phyloP scores from a whole-genome alignment of 2,888 invertebrate genomes.

The Quadroppia sp. region DNA sequence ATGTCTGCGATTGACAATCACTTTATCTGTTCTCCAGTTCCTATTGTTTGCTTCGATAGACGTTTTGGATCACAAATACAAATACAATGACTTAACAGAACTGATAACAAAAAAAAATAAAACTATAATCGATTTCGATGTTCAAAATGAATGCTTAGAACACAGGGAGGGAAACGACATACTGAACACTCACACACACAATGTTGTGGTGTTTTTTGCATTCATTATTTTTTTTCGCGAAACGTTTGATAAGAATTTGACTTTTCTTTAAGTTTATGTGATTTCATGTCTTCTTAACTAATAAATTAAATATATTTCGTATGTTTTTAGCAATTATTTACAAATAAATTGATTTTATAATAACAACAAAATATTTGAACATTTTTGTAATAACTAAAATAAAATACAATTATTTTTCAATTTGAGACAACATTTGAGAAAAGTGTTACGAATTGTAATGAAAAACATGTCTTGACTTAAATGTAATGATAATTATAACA shows the following conservation, averaged over 20 bases:
- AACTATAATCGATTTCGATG: background rate
- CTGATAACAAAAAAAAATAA: constrained; percentile 19
- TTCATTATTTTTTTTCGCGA: background rate
- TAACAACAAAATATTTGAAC: no score
- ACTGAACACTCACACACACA: background rate
- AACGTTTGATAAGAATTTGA: background rate
- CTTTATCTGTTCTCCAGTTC: constrained; percentile 31
- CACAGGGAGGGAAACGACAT: background rate
- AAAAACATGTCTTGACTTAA: background rate
- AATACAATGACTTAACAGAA: constrained; percentile 32
- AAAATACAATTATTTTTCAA: no score
- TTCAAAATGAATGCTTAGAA: background rate
- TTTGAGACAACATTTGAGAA: no score
- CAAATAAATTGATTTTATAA: no score
- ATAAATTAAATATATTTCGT: background rate
- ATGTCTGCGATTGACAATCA: constrained; percentile 38
- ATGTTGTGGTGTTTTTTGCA: background rate
- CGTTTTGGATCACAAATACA: constrained; percentile 14
- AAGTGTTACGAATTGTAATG: background rate
- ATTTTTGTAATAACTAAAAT: no score
- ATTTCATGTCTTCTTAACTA: background rate
- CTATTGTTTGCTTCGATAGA: constrained; percentile 23
- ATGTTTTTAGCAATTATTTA: no score
- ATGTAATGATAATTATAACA: background rate
- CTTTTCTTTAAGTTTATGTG: background rate